These are phyloP conservation scores for Resseliella maxima DNA, from an alignment of 2,888 invertebrate species.

Conservation along the genomic window DNA sequence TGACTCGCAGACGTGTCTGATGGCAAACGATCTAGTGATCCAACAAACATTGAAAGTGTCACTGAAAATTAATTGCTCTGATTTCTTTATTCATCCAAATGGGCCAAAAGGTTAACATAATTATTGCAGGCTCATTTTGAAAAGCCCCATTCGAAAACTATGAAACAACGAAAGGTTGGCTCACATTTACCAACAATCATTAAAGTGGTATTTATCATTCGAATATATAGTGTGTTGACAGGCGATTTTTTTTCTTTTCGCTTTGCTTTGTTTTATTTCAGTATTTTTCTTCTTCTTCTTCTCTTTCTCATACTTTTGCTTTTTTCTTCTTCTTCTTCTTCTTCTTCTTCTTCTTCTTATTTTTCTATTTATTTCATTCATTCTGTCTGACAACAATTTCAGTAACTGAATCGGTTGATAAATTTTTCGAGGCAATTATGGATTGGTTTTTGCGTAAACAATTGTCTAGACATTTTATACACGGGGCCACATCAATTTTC, in stretches of 20 bases:
- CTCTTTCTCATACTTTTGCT: too few relatives aligned
- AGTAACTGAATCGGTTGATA: slow-evolving; percentile 1
- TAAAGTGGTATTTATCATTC: slow-evolving; percentile 15
- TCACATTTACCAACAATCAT: background rate
- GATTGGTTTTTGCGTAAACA: slow-evolving; percentile 47
- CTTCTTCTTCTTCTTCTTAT: too few relatives aligned
- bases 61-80: slow-evolving; percentile 38
- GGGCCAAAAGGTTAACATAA: slow-evolving; percentile 1
- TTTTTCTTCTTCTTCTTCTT: too few relatives aligned
- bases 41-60: slow-evolving; percentile 24
- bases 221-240: background rate
- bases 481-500: slow-evolving; percentile 26
- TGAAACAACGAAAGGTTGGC: background rate
- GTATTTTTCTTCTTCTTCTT: background rate
- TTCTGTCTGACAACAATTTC: background rate
- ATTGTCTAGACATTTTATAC: slow-evolving; percentile 29
- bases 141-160: slow-evolving; percentile 11
- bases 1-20: too few relatives aligned
- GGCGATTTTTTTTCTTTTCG: background rate
- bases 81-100: slow-evolving; percentile 10
- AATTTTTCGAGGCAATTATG: background rate
- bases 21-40: background rate
- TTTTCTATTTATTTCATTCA: too few relatives aligned
- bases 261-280: background rate
- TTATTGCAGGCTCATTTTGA: background rate